These are phyloP conservation scores for Coregonus ussuriensis DNA, from an alignment of 2,797 vertebrate genomes.

Conservation along the genomic window DNA sequence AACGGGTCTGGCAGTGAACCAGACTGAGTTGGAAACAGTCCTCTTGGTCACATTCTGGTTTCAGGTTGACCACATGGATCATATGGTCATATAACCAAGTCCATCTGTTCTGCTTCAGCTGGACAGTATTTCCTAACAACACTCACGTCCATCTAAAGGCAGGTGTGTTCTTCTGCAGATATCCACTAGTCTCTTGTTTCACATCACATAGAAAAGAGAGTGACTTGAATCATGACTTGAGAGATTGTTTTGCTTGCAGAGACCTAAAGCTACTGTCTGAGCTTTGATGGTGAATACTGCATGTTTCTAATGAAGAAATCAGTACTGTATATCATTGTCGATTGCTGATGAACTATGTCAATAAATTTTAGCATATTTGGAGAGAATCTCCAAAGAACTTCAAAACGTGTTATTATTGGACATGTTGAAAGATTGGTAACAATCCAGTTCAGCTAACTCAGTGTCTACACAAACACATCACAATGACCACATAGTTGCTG, in stretches of 20 bases:
- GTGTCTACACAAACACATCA: no score
- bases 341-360: no score
- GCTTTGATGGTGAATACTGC: background rate
- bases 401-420: no score
- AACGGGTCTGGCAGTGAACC: background rate
- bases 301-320: background rate
- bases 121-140: background rate
- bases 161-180: background rate
- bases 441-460: no score
- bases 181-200: no score
- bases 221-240: no score
- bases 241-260: background rate
- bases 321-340: no score
- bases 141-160: background rate
- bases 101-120: background rate
- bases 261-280: background rate
- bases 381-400: no score
- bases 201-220: background rate
- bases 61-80: conserved; percentile 1
- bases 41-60: no score
- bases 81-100: background rate
- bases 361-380: no score
- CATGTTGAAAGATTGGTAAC: no score
- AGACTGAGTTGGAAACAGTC: background rate
- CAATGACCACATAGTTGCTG: no score